These are phyloP conservation scores for Acronicta alni DNA, from an alignment of 2,888 invertebrate species.

Conservation along the genomic window DNA sequence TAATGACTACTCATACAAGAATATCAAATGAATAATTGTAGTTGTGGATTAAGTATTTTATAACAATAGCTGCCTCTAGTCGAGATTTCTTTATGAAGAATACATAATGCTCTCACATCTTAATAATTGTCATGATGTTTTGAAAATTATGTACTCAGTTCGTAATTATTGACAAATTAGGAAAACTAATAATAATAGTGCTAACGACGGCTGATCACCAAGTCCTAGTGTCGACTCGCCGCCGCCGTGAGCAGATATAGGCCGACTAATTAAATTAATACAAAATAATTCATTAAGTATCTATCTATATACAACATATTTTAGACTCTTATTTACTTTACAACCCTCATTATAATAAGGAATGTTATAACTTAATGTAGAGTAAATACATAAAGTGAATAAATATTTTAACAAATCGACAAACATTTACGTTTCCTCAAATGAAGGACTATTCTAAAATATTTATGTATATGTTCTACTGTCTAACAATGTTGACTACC, in stretches of 20 bases:
- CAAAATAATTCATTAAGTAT: slow-evolving; percentile 72
- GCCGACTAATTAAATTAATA: slow-evolving; percentile 79
- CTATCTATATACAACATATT: slow-evolving; percentile 82
- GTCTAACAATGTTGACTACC: slow-evolving; percentile 89
- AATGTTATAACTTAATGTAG: slow-evolving; percentile 79
- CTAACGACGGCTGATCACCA: slow-evolving; percentile 37
- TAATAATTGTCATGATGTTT: slow-evolving; percentile 54
- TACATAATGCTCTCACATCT: slow-evolving; percentile 62
- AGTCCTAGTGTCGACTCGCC: slow-evolving; percentile 21
- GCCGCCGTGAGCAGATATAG: slow-evolving; percentile 71
- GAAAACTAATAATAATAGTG: slow-evolving; percentile 45
- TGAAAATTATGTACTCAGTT: slow-evolving; percentile 53
- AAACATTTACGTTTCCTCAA: slow-evolving; percentile 80
- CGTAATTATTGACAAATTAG: slow-evolving; percentile 41
- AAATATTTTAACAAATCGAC: slow-evolving; percentile 80
- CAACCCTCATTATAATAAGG: slow-evolving; percentile 81
- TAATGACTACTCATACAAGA: slow-evolving; percentile 51
- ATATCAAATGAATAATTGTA: slow-evolving; percentile 52
- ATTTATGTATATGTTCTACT: slow-evolving; percentile 86
- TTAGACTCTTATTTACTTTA: slow-evolving; percentile 78
- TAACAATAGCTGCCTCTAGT: slow-evolving; percentile 81
- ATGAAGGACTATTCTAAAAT: slow-evolving; percentile 84
- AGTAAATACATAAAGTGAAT: slow-evolving; percentile 78
- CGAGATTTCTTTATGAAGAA: slow-evolving; percentile 69
- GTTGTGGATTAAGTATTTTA: slow-evolving; percentile 57